Base-by-base conservation (phyloP, 2,113 vertebrate species). In the Apus apus region DNA sequence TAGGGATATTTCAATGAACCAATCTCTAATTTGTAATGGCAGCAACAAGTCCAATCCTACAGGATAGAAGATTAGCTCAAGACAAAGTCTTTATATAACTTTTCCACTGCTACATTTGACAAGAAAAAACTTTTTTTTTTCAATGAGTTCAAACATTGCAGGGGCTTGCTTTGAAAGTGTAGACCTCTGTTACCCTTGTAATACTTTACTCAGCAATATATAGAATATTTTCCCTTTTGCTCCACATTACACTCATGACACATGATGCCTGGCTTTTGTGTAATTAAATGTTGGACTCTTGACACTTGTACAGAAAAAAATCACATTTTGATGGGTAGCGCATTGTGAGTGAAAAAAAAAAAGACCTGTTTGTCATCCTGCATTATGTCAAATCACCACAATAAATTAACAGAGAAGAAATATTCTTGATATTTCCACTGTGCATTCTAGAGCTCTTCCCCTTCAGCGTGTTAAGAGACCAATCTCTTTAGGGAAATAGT, bases 361-460 rank as follows among this genome's bases (percentile, higher is more conserved):
- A 73, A 94, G 16, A 46, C 66, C 65, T 95, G 93, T 97, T 97
- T 97, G 94, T 96, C 93, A 97, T 91, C 74, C 94, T 93, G 97
- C 93, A 95, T 95, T 96, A 95, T 88, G 80, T 75, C 94, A 97
- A 90, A 94, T 96, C 92, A 94, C 85, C 77, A 79, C 91, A 95
- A 96, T 94, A 97, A 97, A 97, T 96, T 75, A 97, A 90, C 66
- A 96, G 38, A 67, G 86, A 96, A 88, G 62, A 71, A 94, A 83
- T 77, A 79, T 81, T 95, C 87, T 94, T 72, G 38, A 4, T 80
- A 73, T 93, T 97, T 97, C 54, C n/a, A 87, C 21, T 60, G 17
- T 3, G 5, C 36, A 22, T 70, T 96, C 74, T 45, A 77, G 46
- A 85, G 27, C 73, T 79, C 68, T 70, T 92, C 56, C 51, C 62